Percentiles rank a stretch among this genome's conserved stretches.
These are phyloP conservation scores for Pseudoips prasinana DNA, from an alignment of 2,888 invertebrate species.

Conservation along the genomic window DNA sequence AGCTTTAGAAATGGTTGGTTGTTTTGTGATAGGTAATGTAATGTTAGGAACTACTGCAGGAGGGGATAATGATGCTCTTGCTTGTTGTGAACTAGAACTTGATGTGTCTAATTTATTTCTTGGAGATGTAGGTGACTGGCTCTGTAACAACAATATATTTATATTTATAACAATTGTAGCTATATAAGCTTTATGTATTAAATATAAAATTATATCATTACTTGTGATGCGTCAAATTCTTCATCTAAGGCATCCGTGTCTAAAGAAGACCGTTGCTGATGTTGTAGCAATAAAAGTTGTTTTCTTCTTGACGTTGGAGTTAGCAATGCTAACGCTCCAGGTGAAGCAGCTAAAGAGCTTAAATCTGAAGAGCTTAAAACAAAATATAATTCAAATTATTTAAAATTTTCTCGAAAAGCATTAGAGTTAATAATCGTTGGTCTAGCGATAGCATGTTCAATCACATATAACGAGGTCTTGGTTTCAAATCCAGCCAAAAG, in stretches of 20 bases:
- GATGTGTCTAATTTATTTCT: slow-evolving; percentile 74
- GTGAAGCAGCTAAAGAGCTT: slow-evolving; percentile 77
- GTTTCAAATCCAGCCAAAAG: too few species aligned
- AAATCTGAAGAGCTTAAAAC: slow-evolving; percentile 69
- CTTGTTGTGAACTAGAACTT: slow-evolving; percentile 57
- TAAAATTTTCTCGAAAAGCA: too few species aligned
- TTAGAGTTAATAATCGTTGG: neutral
- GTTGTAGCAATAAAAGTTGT: slow-evolving; percentile 88
- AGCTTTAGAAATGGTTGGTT: slow-evolving; percentile 66
- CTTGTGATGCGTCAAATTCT: slow-evolving; percentile 85
- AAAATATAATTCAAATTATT: neutral
- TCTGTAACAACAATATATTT: slow-evolving; percentile 51
- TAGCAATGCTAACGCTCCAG: slow-evolving; percentile 82
- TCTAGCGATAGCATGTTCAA: too few species aligned
- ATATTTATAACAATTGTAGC: neutral
- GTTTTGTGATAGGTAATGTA: slow-evolving; percentile 71
- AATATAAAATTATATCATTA: slow-evolving; percentile 26
- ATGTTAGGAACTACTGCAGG: slow-evolving; percentile 73
- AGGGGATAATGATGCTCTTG: slow-evolving; percentile 67
- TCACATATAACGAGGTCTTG: too few species aligned
- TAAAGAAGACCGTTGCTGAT: slow-evolving; percentile 92
- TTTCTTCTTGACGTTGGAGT: slow-evolving; percentile 91
- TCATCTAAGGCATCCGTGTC: slow-evolving; percentile 92
- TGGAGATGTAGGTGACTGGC: slow-evolving; percentile 78
- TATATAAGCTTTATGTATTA: neutral